phyloP scores from a whole-genome alignment of 2,797 vertebrate species.

The Orestias chungarensis region DNA sequence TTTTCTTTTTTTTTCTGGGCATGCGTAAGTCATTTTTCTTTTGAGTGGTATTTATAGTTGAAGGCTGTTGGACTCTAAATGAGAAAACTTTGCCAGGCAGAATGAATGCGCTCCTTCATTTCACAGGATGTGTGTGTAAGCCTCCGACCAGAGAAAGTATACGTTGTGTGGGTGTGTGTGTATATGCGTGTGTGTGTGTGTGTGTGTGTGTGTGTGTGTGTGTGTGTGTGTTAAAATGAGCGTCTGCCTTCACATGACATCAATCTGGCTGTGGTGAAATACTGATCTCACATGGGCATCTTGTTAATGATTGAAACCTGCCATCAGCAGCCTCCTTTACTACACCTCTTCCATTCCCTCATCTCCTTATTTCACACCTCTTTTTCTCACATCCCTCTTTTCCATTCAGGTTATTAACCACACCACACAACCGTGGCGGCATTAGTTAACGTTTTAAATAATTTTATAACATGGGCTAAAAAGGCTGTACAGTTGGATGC shows the following conservation, averaged over 20 bases:
- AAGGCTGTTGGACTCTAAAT: constrained; percentile 78
- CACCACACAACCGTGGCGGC: not conserved
- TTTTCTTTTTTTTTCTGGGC: constrained; percentile 44
- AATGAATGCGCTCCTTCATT: constrained; percentile 84
- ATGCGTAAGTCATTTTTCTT: constrained; percentile 70
- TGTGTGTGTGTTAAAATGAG: constrained; percentile 30
- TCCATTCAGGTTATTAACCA: constrained; percentile 3
- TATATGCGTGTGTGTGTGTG: constrained; percentile 29
- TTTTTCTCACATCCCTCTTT: constrained; percentile 38
- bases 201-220: constrained; percentile 28
- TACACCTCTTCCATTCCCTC: constrained; percentile 20
- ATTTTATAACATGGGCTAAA: not conserved
- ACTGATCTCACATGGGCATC: constrained; percentile 83
- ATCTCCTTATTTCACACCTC: constrained; percentile 42
- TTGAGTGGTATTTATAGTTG: constrained; percentile 75
- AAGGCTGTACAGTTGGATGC: not conserved
- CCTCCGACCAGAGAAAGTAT: constrained; percentile 69
- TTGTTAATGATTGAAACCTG: constrained; percentile 83
- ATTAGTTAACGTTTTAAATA: not conserved
- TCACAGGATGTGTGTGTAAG: constrained; percentile 79
- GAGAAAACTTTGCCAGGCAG: constrained; percentile 75
- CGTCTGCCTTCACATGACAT: constrained; percentile 78
- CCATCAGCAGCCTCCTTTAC: constrained; percentile 50
- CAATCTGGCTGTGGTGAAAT: constrained; percentile 81
- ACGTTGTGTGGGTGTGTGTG: constrained; percentile 37